Percentiles rank a stretch among this genome's conserved stretches.
These are phyloP conservation scores for Neolamprologus fasciatus DNA, from an alignment of 2,113 vertebrate species.

Conservation along the genomic window DNA sequence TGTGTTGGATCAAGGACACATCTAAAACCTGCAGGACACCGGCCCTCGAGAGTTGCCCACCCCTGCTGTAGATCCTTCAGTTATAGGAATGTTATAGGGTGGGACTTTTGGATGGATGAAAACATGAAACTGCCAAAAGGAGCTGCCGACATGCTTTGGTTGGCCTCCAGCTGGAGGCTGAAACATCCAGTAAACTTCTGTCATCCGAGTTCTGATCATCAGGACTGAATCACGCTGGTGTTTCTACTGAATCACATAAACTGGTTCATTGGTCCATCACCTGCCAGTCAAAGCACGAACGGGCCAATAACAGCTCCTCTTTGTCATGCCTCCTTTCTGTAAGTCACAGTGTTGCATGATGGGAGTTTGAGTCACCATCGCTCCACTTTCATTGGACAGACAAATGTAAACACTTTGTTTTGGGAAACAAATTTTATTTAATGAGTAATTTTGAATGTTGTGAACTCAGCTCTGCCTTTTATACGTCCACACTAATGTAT, in stretches of 20 bases:
- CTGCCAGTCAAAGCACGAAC: not conserved
- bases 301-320: not conserved
- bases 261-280: not conserved
- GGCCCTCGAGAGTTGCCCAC: fast-evolving
- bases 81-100: fast-evolving
- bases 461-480: not conserved
- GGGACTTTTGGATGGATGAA: not conserved
- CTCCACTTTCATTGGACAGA: not conserved
- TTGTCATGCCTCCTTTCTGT: not conserved
- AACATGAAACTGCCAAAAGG: not conserved
- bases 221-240: fast-evolving
- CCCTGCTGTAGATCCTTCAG: not conserved
- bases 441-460: not conserved
- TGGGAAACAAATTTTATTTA: not conserved
- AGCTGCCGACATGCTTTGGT: not conserved
- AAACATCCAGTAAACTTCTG: not conserved
- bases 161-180: not conserved
- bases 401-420: not conserved
- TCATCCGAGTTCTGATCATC: not conserved
- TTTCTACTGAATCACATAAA: not conserved
- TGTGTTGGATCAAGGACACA: fast-evolving
- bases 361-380: not conserved
- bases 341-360: not conserved
- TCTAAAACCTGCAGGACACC: not conserved
- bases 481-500: not conserved